Base-by-base conservation (phyloP, 2,888 invertebrate species). In the Pristionchus mayeri region DNA sequence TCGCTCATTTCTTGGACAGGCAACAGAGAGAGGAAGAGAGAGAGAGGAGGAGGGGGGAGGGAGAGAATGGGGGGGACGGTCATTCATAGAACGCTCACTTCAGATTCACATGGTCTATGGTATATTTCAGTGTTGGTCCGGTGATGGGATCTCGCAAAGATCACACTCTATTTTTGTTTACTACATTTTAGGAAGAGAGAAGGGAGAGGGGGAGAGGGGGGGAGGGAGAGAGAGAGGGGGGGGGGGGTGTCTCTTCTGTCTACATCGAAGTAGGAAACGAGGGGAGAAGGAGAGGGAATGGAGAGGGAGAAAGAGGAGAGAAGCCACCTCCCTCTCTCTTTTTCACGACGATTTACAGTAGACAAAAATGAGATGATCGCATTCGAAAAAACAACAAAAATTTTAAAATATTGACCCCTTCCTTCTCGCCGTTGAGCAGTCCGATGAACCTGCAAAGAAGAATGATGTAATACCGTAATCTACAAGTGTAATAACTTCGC, bases 391-490 rank as follows among this genome's bases (percentile, higher is more conserved):
- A 67, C 13, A 80, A 85, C 37, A 37, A 67, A 67, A 18, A 44
- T 21, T 75, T 71, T 21, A n/a, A n/a, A n/a, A n/a, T n/a, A n/a
- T n/a, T n/a, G n/a, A 84, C 84, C 21, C 71, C 75, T 18, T 71
- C 71, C 71, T 75, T 75, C 27, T 71, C 75, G 13, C 71, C 71
- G 21, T 52, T 75, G 21, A 84, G 34, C n/a, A 84, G 57, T 6
- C 84, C 84, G 54, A 84, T 84, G 84, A 84, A 84, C 37, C 84
- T 84, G 84, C 7, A 44, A 13, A 44, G 44, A 44, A 9, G 7
- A 13, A 44, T 6, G 6, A 44, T 50, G 27, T 50, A 24, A 11
- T 44, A 71, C 24, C 37, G 71, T 44, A 71, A 24, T n/a, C n/a
- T 21, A 21, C 54, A 54, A 2, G 54, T 54, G 1, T 7, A 54